Percentiles rank a stretch among this genome's conserved stretches.
These are phyloP conservation scores for Talpa occidentalis DNA, from an alignment of 2,113 vertebrate genomes.

Conservation along the genomic window DNA sequence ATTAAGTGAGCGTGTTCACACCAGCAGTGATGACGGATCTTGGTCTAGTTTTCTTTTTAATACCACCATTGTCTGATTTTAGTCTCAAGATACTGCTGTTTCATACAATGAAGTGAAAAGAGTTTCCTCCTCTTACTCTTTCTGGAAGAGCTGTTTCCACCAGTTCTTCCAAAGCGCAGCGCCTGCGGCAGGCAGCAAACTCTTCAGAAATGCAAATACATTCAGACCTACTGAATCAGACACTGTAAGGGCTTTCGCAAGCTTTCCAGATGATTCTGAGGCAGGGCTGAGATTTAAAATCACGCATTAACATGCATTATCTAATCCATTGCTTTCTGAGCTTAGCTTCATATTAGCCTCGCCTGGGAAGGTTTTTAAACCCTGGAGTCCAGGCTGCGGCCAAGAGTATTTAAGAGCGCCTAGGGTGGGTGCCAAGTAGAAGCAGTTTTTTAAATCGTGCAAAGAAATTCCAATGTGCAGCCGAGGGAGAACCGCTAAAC, in stretches of 20 bases:
- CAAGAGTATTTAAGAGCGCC: background rate
- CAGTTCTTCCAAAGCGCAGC: background rate
- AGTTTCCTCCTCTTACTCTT: background rate
- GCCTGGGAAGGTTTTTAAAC: background rate
- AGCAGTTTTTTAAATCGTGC: background rate
- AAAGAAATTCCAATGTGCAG: too few species aligned
- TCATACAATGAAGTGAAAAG: background rate
- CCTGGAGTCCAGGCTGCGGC: background rate
- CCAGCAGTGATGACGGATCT: background rate
- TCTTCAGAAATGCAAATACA: too few species aligned
- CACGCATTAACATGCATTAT: background rate
- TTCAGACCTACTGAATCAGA: background rate
- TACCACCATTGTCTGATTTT: too few species aligned
- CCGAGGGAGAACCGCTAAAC: background rate
- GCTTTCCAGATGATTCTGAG: background rate
- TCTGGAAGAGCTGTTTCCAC: background rate
- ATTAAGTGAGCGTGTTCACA: background rate
- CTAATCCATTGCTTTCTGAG: background rate
- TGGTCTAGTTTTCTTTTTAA: background rate
- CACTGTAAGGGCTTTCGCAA: background rate
- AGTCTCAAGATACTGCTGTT: too few species aligned
- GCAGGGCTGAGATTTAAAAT: background rate
- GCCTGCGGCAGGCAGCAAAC: too few species aligned
- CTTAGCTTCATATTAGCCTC: background rate
- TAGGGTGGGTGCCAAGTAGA: background rate